Evolutionary conservation across 2,797 vertebrate species (phyloP).

Genomic region (Cheirogaleus major): DNA sequence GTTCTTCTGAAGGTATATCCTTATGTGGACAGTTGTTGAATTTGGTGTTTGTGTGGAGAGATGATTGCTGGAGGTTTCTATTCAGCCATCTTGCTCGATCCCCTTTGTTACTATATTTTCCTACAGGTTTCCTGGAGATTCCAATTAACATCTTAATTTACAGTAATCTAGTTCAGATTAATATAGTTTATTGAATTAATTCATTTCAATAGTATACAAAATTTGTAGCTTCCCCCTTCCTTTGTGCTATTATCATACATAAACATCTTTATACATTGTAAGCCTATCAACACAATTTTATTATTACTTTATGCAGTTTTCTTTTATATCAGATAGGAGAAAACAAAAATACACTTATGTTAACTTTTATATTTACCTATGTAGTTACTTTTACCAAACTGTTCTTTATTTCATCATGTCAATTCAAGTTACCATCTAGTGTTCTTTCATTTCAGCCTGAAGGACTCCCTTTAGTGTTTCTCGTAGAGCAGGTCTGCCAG

Average conservation of each 20-base stretch:
- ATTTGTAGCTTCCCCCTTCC: no score
- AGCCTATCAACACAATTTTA: not conserved
- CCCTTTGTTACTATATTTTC: not conserved
- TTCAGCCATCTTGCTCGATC: no score
- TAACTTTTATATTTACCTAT: not conserved
- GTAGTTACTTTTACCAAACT: not conserved
- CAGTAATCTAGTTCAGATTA: not conserved
- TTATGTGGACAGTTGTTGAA: no score
- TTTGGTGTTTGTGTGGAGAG: no score
- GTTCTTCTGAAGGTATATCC: no score
- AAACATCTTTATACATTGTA: not conserved
- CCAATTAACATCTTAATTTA: not conserved
- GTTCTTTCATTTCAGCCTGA: no score
- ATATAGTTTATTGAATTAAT: not conserved
- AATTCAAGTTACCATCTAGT: not conserved
- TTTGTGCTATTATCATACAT: not conserved
- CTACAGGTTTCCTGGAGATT: not conserved
- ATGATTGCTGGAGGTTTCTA: no score
- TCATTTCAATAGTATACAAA: no score
- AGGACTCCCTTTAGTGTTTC: not conserved
- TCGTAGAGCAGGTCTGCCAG: not conserved
- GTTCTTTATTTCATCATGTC: not conserved
- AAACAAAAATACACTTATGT: not conserved
- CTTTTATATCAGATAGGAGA: not conserved
- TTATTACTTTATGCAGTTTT: not conserved